Conservation (phyloP, 2,113 vertebrate genomes). For the Trinectes maculatus region DNA sequence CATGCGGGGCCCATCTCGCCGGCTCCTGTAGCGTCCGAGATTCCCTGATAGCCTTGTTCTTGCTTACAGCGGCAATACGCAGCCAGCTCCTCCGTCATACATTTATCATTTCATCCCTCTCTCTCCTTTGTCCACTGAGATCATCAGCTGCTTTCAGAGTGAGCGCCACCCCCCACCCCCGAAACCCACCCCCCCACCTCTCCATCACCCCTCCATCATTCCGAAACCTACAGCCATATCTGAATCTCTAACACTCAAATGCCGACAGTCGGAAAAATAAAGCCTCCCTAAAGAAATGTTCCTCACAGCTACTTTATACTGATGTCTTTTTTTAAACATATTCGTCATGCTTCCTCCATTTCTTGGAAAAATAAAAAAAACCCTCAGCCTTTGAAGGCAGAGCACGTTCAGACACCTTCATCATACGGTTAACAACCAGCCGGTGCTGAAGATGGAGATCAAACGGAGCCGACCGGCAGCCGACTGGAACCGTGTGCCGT, state of each 20-base stretch:
- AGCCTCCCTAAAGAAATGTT: slow-evolving; percentile 36
- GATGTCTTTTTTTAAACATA: slow-evolving; percentile 42
- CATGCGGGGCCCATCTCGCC: slow-evolving; percentile 47
- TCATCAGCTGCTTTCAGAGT: slow-evolving; percentile 46
- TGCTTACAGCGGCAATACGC: slow-evolving; percentile 70
- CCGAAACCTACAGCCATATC: no score
- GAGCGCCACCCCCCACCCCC: not conserved
- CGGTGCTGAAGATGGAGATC: slow-evolving; percentile 39
- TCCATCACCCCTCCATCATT: no score
- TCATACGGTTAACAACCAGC: slow-evolving; percentile 35
- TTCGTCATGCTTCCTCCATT: no score
- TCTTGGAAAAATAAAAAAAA: no score
- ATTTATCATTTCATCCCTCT: slow-evolving; percentile 68
- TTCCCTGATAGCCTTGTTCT: slow-evolving; percentile 60
- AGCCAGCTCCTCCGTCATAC: slow-evolving; percentile 54
- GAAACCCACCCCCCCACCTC: no score
- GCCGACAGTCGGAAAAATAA: slow-evolving; percentile 36
- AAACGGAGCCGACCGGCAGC: slow-evolving; percentile 40
- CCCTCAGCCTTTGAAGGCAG: slow-evolving; percentile 30
- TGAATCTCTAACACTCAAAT: slow-evolving; percentile 52
- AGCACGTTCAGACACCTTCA: slow-evolving; percentile 26
- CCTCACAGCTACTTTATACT: slow-evolving; percentile 50
- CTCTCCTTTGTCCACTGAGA: slow-evolving; percentile 45
- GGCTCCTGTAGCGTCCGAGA: slow-evolving; percentile 43
- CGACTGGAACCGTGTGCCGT: slow-evolving; percentile 5